phyloP scores from a whole-genome alignment of 2,797 vertebrate genomes.

The Heterohyrax brucei region DNA sequence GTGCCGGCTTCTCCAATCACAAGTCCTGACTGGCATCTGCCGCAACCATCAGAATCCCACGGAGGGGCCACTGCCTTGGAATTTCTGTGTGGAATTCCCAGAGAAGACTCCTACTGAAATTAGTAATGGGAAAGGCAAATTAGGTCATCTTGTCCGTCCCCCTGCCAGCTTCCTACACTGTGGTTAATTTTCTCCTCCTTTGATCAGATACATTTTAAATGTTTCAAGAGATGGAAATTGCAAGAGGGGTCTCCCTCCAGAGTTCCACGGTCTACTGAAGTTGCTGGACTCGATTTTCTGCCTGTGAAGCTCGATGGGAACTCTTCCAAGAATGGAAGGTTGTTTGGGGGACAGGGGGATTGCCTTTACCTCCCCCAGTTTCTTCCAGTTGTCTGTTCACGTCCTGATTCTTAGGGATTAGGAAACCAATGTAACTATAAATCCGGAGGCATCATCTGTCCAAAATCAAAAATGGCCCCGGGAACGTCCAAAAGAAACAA shows the following conservation, averaged over 20 bases:
- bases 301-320: constrained; percentile 71
- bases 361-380: constrained; percentile 15
- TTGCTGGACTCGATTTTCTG: constrained; percentile 79
- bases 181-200: constrained; percentile 87
- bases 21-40: constrained; percentile 66
- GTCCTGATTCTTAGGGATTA: constrained; percentile 25
- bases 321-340: constrained; percentile 68
- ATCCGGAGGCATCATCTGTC: constrained; percentile 25
- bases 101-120: constrained; percentile 82
- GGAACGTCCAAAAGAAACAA: constrained; percentile 72
- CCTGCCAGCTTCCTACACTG: constrained; percentile 87
- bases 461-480: constrained; percentile 66
- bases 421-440: background rate
- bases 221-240: constrained; percentile 88
- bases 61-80: constrained; percentile 74
- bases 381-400: constrained; percentile 39
- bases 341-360: constrained; percentile 69
- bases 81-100: constrained; percentile 85
- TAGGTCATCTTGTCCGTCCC: constrained; percentile 86
- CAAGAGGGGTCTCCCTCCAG: constrained; percentile 78
- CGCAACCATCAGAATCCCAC: constrained; percentile 52
- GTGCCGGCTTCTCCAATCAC: constrained; percentile 66
- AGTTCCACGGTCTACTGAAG: constrained; percentile 77
- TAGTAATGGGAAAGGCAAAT: constrained; percentile 88
- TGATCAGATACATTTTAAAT: constrained; percentile 88